Evolutionary conservation across 2,113 vertebrate species (phyloP).

Genomic region (Circaetus cinerascens): DNA sequence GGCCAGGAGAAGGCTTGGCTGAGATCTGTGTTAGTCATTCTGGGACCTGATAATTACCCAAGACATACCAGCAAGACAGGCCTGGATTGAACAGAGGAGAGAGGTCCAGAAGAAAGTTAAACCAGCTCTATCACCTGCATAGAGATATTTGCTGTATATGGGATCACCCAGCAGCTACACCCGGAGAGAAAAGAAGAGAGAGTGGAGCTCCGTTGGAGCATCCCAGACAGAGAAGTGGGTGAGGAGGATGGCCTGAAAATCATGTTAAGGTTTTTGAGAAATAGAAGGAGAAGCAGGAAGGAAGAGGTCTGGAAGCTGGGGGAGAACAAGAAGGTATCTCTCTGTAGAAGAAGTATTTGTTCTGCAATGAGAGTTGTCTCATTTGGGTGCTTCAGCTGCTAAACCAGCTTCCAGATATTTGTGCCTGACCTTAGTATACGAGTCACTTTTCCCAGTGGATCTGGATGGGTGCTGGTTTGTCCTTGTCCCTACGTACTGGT

Average conservation of each 20-base stretch:
- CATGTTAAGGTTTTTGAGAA: neutral
- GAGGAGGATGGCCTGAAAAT: neutral
- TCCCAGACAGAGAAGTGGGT: neutral
- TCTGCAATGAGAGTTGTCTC: neutral
- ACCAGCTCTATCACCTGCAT: neutral
- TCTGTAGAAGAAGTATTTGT: neutral
- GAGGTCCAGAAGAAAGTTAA: neutral
- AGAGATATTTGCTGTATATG: neutral
- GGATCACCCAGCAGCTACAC: neutral
- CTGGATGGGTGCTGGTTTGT: neutral
- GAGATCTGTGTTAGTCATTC: neutral
- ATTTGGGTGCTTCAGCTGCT: neutral
- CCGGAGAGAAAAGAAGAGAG: neutral
- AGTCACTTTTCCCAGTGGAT: neutral
- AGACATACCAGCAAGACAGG: neutral
- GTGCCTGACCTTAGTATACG: fast-evolving
- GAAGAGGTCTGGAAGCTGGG: neutral
- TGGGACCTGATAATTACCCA: neutral
- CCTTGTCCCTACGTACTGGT: neutral
- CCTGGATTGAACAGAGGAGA: neutral
- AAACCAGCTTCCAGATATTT: neutral
- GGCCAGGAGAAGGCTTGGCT: neutral
- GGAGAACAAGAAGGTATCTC: neutral
- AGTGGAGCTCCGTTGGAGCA: neutral
- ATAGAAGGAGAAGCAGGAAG: neutral